phyloP scores from a whole-genome alignment of 1,140 invertebrate genomes.

The Ylistrum balloti region DNA sequence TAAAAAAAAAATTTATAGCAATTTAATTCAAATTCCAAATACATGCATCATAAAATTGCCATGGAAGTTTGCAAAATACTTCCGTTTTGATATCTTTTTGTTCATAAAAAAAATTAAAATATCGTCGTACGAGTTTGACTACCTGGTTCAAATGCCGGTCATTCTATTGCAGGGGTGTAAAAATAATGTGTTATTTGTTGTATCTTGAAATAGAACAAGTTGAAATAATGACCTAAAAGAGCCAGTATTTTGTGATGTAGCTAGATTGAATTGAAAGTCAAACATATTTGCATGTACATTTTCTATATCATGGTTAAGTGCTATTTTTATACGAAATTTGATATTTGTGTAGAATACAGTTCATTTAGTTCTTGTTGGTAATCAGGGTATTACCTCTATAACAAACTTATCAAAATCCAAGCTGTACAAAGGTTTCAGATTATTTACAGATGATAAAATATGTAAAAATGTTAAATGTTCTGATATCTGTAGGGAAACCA shows the following conservation, averaged over 20 bases:
- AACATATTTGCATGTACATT: not conserved
- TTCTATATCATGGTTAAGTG: constrained; percentile 24
- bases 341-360: not conserved
- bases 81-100: not conserved
- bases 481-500: too few relatives aligned
- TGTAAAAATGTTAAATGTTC: too few relatives aligned
- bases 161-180: not conserved
- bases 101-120: not conserved
- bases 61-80: not conserved
- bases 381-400: not conserved
- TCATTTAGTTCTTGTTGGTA: not conserved
- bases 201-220: too few relatives aligned
- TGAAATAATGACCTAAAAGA: not conserved
- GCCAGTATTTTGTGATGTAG: constrained; percentile 33
- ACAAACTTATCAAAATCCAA: too few relatives aligned
- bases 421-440: too few relatives aligned
- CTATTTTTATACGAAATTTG: not conserved
- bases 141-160: not conserved
- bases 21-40: not conserved
- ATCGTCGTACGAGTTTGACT: not conserved
- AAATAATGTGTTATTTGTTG: not conserved
- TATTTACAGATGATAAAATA: too few relatives aligned
- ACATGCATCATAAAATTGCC: not conserved
- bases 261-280: not conserved
- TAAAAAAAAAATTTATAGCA: too few relatives aligned